A percentile compares a stretch with the other conserved stretches of the same genome.
These are phyloP conservation scores for Penelope pileata DNA, from an alignment of 2,113 vertebrate genomes.

Conservation along the genomic window DNA sequence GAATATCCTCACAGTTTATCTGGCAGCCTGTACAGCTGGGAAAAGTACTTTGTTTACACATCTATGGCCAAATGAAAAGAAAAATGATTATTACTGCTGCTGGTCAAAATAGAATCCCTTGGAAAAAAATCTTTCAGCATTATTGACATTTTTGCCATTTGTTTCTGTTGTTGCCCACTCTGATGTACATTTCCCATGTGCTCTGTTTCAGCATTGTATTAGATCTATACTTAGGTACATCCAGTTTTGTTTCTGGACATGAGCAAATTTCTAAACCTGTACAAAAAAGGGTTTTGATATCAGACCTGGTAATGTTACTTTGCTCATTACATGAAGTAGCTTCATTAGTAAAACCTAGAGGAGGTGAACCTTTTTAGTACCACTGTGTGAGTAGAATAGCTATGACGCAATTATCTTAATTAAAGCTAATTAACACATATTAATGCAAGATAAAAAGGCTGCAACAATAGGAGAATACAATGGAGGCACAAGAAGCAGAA, in stretches of 20 bases:
- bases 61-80: neutral
- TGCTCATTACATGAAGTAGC: neutral
- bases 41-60: neutral
- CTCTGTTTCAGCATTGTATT: neutral
- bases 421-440: slow-evolving; percentile 41
- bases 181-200: neutral
- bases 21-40: neutral
- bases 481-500: slow-evolving; percentile 23
- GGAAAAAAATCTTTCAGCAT: neutral
- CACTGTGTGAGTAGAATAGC: slow-evolving; percentile 19
- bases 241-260: neutral
- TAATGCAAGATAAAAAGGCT: slow-evolving; percentile 58
- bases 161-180: neutral
- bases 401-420: slow-evolving; percentile 21
- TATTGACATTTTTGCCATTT: neutral
- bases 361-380: neutral
- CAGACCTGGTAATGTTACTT: neutral
- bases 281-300: rapidly evolving
- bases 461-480: slow-evolving; percentile 17
- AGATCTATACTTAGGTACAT: neutral
- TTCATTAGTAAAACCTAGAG: neutral
- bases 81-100: neutral
- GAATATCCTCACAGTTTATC: neutral
- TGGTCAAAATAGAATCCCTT: neutral
- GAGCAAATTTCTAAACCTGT: neutral